phyloP scores from a whole-genome alignment of 2,797 vertebrate species.

The Luscinia luscinia region DNA sequence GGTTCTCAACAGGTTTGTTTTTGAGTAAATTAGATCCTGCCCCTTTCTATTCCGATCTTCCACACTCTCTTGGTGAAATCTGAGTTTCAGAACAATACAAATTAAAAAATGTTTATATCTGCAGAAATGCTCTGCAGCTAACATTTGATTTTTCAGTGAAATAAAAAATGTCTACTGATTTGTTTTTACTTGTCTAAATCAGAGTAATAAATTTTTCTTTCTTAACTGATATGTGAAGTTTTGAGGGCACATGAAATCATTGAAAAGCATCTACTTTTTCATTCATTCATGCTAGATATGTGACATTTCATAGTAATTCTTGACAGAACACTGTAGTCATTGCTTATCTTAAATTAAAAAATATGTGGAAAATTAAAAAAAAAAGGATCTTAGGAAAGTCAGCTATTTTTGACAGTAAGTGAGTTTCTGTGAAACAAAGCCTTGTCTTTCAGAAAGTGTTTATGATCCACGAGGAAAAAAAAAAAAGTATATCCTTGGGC shows the following conservation, averaged over 20 bases:
- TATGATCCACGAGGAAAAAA: conserved; percentile 69
- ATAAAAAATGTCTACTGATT: neutral
- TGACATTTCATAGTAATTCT: conserved; percentile 69
- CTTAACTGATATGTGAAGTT: conserved; percentile 26
- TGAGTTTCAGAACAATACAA: neutral
- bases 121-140: neutral
- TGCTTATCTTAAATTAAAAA: conserved; percentile 67
- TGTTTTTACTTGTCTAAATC: neutral
- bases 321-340: conserved; percentile 47
- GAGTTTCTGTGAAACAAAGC: conserved; percentile 79
- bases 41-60: neutral
- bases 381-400: conserved; percentile 64
- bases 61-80: neutral
- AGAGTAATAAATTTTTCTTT: conserved; percentile 35
- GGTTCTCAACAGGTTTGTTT: neutral
- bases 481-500: conserved; percentile 80
- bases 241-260: neutral
- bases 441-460: conserved; percentile 82
- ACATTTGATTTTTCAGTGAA: conserved; percentile 6
- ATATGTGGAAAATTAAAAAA: conserved; percentile 44
- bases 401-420: conserved; percentile 74
- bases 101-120: neutral
- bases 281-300: conserved; percentile 53
- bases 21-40: neutral
- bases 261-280: conserved; percentile 27